Evolutionary conservation across 2,888 invertebrate species (phyloP), one percentile per base, ranked within the genome.

Genomic region (Drosophila acutilabella): DNA sequence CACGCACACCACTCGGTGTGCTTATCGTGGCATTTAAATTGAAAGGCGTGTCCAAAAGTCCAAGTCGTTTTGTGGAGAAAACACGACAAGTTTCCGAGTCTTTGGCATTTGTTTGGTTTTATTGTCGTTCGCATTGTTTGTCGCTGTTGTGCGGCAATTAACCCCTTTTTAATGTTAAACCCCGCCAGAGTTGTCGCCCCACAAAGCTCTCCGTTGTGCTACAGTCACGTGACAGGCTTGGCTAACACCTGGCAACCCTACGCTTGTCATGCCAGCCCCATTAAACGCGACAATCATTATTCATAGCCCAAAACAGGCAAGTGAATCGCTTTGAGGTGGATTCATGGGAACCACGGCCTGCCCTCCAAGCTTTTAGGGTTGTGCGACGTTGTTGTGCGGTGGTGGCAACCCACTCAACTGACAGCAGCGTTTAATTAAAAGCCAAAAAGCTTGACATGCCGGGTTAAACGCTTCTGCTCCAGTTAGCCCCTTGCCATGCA

Each of bases 21-120:
- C 71, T 82, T 84, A 80, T 77, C 79, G 72, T 54, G 30, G 68
- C 74, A 78, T 75, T 80, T 74, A 80, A 86, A 84, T 86, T 87
- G 84, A 87, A 84, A 86, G 87, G 86, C 84, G 87, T 87, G 84
- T 83, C 84, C 71, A 68, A 70, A 58, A 72, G 71, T 74, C 59
- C 58, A 70, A 64, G 66, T 66, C 57, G 36, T 52, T 40, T 30
- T 41, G 44, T 10, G 50, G 23, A 51, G 23, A 20, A 18, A 61
- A 47, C 64, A 58, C 65, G 59, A 51, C 68, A 71, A 65, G 61
- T 60, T 51, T 56, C 56, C 44, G 50, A 61, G 64, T 54, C 61
- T 52, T 38, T 50, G 53, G 45, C 73, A 44, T 64, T 74, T 74
- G 76, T 67, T 74, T 52, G 62, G 38, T 64, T 73, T 80, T 78